Base-by-base conservation (phyloP, 2,113 vertebrate species). In the Rhinogobius similis region DNA sequence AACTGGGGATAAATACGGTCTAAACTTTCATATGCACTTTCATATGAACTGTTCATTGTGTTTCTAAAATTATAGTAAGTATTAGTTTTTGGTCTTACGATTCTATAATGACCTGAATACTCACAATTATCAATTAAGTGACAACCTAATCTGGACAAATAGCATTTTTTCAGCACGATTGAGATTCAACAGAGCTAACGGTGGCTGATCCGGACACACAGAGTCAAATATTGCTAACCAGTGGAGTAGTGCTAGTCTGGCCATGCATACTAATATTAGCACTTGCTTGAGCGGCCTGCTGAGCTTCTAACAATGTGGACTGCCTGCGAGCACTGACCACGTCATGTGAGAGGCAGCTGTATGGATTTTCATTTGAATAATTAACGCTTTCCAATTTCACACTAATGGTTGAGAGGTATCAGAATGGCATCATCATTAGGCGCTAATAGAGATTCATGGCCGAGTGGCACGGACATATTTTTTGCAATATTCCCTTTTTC, bases 391-490 rank as follows among this genome's bases (percentile, higher is more conserved):
- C 83, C 90, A 89, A 89, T 90, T 90, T 88, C 87, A 88, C 81
- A 83, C 87, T 89, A 87, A 86, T 88, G 90, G 84, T 73, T 78
- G 86, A 86, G 89, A 91, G 87, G 87, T 88, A 88, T 88, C 84
- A 77, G 82, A 91, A 88, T 86, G 84, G 89, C 78, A 87, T 90
- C 78, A 87, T 90, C 88, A 93, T 91, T 91, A 91, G 85, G 68
- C 68, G 20, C 88, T 92, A 91, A 92, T 91, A 90, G 90, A 91
- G 91, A 93, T 93, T 91, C 91, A 92, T 91, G 89, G 81, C 12
- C 13, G 70, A 88, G 72, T 74, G 84, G 78, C 70, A 50, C 29
- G 10, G 79, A 80, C 69, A 86, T 86, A 83, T 78, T 81, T 90
- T 87, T 80, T 74, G 79, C 65, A 70, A 82, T 75, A 70, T 21